These are phyloP conservation scores for Eristalinus sepulchralis DNA, from an alignment of 2,888 invertebrate genomes.

Conservation along the genomic window DNA sequence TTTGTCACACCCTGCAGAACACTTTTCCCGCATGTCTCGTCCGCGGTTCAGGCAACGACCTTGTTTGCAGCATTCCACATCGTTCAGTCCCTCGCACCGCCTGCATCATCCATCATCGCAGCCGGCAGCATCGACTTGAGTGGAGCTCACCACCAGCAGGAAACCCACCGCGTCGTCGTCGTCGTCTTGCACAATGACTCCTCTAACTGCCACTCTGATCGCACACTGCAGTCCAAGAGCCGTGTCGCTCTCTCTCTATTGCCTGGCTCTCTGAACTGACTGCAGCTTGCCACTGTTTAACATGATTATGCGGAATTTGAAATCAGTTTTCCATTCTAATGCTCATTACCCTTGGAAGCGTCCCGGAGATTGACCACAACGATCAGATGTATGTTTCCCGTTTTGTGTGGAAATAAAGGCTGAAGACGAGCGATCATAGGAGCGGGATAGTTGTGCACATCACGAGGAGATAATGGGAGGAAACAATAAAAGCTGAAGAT, in stretches of 20 bases:
- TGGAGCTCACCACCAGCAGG: constrained; percentile 16
- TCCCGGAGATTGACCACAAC: constrained; percentile 42
- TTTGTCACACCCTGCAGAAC: constrained; percentile 62
- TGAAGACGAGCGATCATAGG: constrained; percentile 14
- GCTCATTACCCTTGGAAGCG: constrained; percentile 65
- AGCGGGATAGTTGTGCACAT: constrained; percentile 30
- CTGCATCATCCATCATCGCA: constrained; percentile 52
- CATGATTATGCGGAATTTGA: constrained; percentile 70
- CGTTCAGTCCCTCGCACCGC: constrained; percentile 17
- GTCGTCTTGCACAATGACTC: constrained; percentile 27
- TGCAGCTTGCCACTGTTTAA: constrained; percentile 67
- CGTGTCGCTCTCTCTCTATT: constrained; percentile 20
- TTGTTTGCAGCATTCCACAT: constrained; percentile 59
- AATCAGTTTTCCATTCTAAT: constrained; percentile 64
- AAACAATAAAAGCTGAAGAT: constrained; percentile 62
- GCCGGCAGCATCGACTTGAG: constrained; percentile 22
- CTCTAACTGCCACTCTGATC: constrained; percentile 34
- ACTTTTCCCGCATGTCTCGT: constrained; percentile 47
- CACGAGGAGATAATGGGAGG: constrained; percentile 66
- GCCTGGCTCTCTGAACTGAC: constrained; percentile 25
- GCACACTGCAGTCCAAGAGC: constrained; percentile 32
- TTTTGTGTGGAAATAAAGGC: constrained; percentile 39
- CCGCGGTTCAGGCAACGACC: constrained; percentile 46
- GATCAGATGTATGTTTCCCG: constrained; percentile 57
- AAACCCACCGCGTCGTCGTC: constrained; percentile 35